Evolutionary conservation across 2,113 vertebrate genomes (phyloP).

Genomic region (Melanostigma gelatinosum): DNA sequence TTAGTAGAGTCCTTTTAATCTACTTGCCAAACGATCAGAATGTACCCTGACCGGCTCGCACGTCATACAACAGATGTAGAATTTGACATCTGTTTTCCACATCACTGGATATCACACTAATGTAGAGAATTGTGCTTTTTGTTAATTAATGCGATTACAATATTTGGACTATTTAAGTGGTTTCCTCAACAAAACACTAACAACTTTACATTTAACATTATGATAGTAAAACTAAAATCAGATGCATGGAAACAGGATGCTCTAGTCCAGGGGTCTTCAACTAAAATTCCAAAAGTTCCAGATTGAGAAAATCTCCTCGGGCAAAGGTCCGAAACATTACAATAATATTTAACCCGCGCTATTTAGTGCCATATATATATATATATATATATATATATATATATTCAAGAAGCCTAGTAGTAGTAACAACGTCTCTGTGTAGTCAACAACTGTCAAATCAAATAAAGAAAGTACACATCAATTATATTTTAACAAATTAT

Average conservation of each 20-base stretch:
- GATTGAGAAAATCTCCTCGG: no score
- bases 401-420: no score
- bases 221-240: background rate
- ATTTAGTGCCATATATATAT: no score
- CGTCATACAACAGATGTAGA: background rate
- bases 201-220: background rate
- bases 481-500: no score
- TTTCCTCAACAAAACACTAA: background rate
- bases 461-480: no score
- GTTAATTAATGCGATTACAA: background rate
- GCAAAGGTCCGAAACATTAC: no score
- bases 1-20: background rate
- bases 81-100: background rate
- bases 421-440: no score
- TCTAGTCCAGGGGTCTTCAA: no score
- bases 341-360: no score
- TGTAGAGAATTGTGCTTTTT: background rate
- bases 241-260: background rate
- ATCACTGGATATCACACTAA: background rate
- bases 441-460: no score
- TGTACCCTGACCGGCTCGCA: background rate
- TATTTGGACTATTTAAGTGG: background rate
- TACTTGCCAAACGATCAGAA: background rate
- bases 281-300: no score
- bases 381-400: no score